Percentiles rank a stretch among this genome's conserved stretches.
These are phyloP conservation scores for Adela reaumurella DNA, from an alignment of 2,888 invertebrate genomes.

Conservation along the genomic window DNA sequence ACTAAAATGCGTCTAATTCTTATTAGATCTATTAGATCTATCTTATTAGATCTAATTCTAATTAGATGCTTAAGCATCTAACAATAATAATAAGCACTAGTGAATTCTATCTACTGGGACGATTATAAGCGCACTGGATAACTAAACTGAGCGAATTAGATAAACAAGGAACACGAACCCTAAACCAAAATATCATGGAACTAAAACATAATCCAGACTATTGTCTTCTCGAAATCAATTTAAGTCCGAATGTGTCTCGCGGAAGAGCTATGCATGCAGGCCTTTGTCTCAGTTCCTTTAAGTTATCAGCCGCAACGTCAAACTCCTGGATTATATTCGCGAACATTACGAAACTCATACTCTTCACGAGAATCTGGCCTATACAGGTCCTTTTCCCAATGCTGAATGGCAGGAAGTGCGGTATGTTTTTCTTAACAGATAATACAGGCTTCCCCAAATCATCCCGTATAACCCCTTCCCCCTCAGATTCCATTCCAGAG, in stretches of 20 bases:
- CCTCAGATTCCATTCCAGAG: constrained; percentile 54
- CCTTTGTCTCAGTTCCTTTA: constrained; percentile 51
- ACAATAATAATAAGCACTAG: no score
- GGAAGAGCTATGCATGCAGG: constrained; percentile 74
- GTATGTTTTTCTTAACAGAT: constrained; percentile 51
- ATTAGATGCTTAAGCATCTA: no score
- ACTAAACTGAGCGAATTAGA: no score
- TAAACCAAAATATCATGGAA: neutral
- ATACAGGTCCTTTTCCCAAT: constrained; percentile 85
- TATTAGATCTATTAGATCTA: no score
- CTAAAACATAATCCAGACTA: constrained; percentile 6
- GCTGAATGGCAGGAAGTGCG: constrained; percentile 81
- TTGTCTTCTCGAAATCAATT: constrained; percentile 52
- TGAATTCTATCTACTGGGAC: no score
- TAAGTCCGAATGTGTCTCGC: constrained; percentile 65
- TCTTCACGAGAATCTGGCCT: constrained; percentile 75
- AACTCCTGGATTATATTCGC: constrained; percentile 70
- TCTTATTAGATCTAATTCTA: no score
- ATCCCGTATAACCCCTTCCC: constrained; percentile 24
- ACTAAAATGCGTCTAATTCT: no score
- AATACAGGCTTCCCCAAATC: constrained; percentile 33
- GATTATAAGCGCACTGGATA: no score
- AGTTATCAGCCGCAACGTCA: constrained; percentile 57
- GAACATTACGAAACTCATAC: constrained; percentile 70
- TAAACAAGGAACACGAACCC: neutral